These are phyloP conservation scores for Thymelicus lineola DNA, from an alignment of 2,888 invertebrate species.

Conservation along the genomic window DNA sequence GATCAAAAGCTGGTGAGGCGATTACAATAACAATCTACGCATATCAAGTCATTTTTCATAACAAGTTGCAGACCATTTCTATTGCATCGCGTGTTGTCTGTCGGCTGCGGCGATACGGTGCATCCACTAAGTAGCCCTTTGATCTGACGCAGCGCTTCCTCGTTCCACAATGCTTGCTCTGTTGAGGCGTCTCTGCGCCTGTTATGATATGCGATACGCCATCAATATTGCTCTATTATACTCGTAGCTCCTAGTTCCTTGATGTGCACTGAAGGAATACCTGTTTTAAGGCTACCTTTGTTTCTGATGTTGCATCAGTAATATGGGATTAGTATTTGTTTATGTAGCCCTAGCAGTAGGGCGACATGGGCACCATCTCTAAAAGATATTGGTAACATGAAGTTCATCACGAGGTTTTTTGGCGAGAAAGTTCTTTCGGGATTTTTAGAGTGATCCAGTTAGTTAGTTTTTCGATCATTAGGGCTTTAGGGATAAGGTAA, in stretches of 20 bases:
- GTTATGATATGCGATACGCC: conserved; percentile 40
- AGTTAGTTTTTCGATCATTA: too few species aligned
- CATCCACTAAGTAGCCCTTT: conserved; percentile 65
- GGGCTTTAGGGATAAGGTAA: too few species aligned
- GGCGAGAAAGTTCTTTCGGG: too few species aligned
- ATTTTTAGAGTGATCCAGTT: too few species aligned
- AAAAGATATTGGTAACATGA: too few species aligned
- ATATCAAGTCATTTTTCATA: conserved; percentile 28
- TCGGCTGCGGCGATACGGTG: conserved; percentile 40
- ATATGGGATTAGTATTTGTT: too few species aligned
- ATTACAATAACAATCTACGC: conserved; percentile 17
- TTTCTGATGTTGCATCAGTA: too few species aligned
- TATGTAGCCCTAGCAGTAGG: too few species aligned
- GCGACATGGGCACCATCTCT: too few species aligned
- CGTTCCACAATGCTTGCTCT: conserved; percentile 61
- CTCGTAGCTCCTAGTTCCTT: conserved; percentile 35
- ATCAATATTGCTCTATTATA: conserved; percentile 30
- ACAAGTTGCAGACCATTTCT: conserved; percentile 41
- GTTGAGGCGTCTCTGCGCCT: conserved; percentile 51
- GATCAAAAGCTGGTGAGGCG: conserved; percentile 17
- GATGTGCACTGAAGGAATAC: background rate
- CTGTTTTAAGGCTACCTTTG: background rate
- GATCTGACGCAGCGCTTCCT: conserved; percentile 65
- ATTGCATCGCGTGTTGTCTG: conserved; percentile 46
- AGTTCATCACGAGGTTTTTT: too few species aligned